A percentile compares a stretch with the other conserved stretches of the same genome.
phyloP scores from a whole-genome alignment of 1,140 invertebrate species.

The Listronotus bonariensis region DNA sequence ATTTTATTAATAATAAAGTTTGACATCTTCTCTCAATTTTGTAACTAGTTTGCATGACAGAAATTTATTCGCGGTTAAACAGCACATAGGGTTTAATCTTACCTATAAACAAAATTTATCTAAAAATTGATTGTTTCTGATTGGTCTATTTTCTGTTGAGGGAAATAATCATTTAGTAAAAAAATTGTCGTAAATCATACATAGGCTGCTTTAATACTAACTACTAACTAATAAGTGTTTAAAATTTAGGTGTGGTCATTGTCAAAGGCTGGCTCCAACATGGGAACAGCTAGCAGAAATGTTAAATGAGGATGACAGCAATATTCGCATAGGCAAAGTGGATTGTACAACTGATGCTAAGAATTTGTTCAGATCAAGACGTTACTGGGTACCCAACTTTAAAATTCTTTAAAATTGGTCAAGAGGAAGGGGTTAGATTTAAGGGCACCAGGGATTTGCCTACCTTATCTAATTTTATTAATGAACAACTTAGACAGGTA shows the following conservation, averaged over 20 bases:
- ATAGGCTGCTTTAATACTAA: no score
- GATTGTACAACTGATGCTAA: conserved; percentile 75
- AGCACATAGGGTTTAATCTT: no score
- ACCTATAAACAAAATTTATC: no score
- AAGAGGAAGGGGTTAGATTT: conserved; percentile 67
- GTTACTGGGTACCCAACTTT: conserved; percentile 72
- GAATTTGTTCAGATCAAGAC: conserved; percentile 73
- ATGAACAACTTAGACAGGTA: conserved; percentile 66
- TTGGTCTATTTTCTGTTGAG: no score
- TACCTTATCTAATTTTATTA: conserved; percentile 73
- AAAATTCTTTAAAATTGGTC: conserved; percentile 74
- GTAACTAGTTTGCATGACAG: no score
- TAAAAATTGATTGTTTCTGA: no score
- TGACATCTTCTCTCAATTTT: no score
- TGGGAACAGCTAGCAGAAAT: conserved; percentile 76
- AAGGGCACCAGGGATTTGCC: conserved; percentile 72
- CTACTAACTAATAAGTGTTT: conserved; percentile 20
- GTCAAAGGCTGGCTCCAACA: conserved; percentile 68
- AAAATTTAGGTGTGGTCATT: conserved; percentile 70
- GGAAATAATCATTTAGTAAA: no score
- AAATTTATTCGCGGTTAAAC: no score
- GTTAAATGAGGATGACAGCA: conserved; percentile 65
- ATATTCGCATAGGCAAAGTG: conserved; percentile 72
- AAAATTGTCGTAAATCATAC: no score
- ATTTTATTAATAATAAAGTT: no score